Conservation (phyloP, 2,113 vertebrate genomes). For the Corythornis cristatus region DNA sequence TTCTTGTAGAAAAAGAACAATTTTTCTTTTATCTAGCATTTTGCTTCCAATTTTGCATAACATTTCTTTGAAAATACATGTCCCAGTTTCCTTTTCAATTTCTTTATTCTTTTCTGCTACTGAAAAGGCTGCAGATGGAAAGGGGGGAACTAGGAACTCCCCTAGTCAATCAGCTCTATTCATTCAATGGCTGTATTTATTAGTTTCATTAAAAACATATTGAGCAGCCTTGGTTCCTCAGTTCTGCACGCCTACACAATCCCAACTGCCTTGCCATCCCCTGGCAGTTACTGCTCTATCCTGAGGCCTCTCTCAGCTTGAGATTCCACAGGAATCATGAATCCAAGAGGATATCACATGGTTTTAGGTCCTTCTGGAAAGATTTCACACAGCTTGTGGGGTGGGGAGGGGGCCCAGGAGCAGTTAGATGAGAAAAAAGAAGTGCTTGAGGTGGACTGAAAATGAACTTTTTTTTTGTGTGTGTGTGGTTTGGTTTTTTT, state of each 20-base stretch:
- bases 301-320: conserved; percentile 33
- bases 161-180: not conserved
- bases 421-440: not conserved
- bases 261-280: not conserved
- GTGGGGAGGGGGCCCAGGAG: not conserved
- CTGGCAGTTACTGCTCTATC: conserved; percentile 2
- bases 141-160: conserved; percentile 39
- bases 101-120: conserved; percentile 15
- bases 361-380: conserved; percentile 12
- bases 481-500: not conserved
- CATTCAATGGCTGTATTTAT: conserved; percentile 41
- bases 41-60: conserved; percentile 28
- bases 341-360: conserved; percentile 2
- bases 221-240: not conserved
- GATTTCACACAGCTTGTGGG: not conserved
- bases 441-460: not conserved
- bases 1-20: conserved; percentile 9
- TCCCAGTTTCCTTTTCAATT: conserved; percentile 24
- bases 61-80: conserved; percentile 8
- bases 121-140: conserved; percentile 53
- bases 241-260: conserved; percentile 1
- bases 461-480: not conserved
- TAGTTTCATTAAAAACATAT: conserved; percentile 55
- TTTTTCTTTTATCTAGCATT: conserved; percentile 25
- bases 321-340: conserved; percentile 21